Percentiles rank a stretch among this genome's conserved stretches.
Evolutionary conservation across 2,797 vertebrate species (phyloP).

Genomic region (Taeniopygia guttata): DNA sequence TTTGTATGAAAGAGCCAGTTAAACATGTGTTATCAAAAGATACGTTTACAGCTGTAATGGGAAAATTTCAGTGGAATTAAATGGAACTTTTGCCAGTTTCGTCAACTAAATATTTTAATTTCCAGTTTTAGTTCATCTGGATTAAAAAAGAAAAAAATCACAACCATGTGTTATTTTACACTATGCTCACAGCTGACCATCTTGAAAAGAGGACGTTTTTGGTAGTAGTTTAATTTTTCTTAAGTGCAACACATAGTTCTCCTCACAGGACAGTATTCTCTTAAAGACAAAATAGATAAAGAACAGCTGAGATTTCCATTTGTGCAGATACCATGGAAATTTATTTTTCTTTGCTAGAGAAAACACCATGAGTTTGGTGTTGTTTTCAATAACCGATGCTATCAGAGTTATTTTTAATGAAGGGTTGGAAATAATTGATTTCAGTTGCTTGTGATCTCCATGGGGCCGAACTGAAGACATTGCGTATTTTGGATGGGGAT

Average conservation of each 20-base stretch:
- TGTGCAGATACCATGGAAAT: not conserved
- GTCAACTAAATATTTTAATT: slow-evolving; percentile 12
- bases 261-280: not conserved
- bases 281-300: not conserved
- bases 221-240: not conserved
- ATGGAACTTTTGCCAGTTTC: not conserved
- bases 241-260: not conserved
- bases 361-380: not conserved
- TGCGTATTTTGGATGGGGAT: not conserved
- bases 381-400: not conserved
- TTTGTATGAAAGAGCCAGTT: not conserved
- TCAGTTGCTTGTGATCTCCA: not conserved
- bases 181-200: not conserved
- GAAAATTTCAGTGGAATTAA: not conserved
- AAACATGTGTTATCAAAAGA: not conserved
- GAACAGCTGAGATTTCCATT: not conserved
- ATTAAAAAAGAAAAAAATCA: not conserved
- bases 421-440: not conserved
- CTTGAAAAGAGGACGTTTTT: not conserved
- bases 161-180: not conserved
- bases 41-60: slow-evolving; percentile 6
- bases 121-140: not conserved
- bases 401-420: not conserved
- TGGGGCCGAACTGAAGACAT: not conserved
- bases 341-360: not conserved